Base-by-base conservation (phyloP, 2,797 vertebrate genomes). In the Dermochelys coriacea region DNA sequence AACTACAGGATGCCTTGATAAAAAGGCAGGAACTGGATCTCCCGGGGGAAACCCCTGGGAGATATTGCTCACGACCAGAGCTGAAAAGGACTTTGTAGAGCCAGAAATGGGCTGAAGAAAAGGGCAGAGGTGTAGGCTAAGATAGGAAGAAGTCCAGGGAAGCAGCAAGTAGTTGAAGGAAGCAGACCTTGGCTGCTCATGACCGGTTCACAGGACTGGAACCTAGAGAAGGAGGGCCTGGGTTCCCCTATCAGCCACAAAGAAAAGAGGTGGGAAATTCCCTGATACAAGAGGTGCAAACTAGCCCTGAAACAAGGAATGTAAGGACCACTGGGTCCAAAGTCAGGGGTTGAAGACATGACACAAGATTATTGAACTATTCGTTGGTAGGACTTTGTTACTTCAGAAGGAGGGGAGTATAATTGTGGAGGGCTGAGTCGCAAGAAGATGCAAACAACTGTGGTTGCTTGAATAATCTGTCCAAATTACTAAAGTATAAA, bases 401-500 rank as follows among this genome's bases (percentile, higher is more conserved):
- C 16, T 37, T 18, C 61, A 68, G 34, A 68, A 19, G 61, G 64
- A 71, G 21, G n/a, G n/a, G 64, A 71, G 21, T 41, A 71, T 41
- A 41, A 41, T 19, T 71, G 10, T 25, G n/a, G n/a, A 37, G 18
- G n/a, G 10, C 19, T 71, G 64, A 25, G n/a, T 71, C 64, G 37
- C 64, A 71, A 41, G 37, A 41, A 71, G 37, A 71, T 18, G 11
- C 9, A 71, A 64, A 71, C 19, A 10, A 37, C 9, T 37, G 9
- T n/a, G 8, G 18, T 68, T 37, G 19, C 19, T 71, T 41, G n/a
- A n/a, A 41, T 23, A 21, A 83, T 91, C 27, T 16, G 68, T 89
- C 82, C 94, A 96, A 90, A 85, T 50, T 5, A 57, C 91, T 86
- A 80, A 75, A 81, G 11, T 45, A 91, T 86, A 95, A 2, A 81